These are phyloP conservation scores for Cephonodes hylas DNA, from an alignment of 2,888 invertebrate species.

Conservation along the genomic window DNA sequence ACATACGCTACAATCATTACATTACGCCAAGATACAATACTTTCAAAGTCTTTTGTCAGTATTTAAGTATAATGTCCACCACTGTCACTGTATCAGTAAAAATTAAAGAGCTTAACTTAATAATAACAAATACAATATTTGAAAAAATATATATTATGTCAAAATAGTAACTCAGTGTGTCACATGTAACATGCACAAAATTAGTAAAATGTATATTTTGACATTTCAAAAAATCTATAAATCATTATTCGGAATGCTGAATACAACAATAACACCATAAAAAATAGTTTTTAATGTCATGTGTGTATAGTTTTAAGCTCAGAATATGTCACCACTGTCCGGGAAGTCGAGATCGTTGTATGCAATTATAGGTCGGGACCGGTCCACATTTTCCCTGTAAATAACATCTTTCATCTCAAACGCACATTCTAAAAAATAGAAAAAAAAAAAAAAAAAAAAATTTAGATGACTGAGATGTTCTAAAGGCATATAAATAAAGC, in stretches of 20 bases:
- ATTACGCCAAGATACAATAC: background rate
- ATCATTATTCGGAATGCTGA: constrained; percentile 24
- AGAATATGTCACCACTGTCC: constrained; percentile 89
- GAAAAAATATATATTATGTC: background rate
- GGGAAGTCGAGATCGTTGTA: constrained; percentile 96
- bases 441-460: constrained; percentile 21
- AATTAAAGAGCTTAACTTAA: background rate
- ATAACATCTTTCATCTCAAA: constrained; percentile 61
- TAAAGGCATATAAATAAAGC: constrained; percentile 17
- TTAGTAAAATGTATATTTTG: background rate
- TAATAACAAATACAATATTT: background rate
- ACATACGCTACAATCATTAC: background rate
- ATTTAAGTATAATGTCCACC: background rate
- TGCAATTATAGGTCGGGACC: constrained; percentile 89
- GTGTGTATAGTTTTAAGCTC: constrained; percentile 46
- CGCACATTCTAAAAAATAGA: constrained; percentile 31
- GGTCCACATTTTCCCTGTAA: constrained; percentile 85
- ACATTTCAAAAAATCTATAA: background rate
- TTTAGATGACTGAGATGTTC: constrained; percentile 18
- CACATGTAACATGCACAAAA: constrained; percentile 5
- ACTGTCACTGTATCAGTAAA: background rate
- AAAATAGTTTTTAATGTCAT: constrained; percentile 25
- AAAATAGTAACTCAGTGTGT: background rate
- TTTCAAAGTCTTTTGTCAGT: background rate
- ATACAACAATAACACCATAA: constrained; percentile 20